Percentiles rank a stretch among this genome's conserved stretches.
These are phyloP conservation scores for Erithacus rubecula DNA, from an alignment of 2,797 vertebrate genomes.

Conservation along the genomic window DNA sequence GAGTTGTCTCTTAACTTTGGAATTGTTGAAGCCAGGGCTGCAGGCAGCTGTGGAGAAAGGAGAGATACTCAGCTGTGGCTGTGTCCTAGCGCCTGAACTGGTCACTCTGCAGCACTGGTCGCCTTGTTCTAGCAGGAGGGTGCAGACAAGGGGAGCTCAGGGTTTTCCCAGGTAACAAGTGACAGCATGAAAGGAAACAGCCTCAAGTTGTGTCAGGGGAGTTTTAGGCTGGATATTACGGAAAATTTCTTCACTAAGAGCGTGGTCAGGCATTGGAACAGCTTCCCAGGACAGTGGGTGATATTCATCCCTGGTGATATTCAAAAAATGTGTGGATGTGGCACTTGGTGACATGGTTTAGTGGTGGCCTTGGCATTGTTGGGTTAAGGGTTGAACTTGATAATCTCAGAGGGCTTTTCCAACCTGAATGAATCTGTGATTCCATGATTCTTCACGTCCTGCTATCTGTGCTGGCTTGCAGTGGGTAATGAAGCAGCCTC, in stretches of 20 bases:
- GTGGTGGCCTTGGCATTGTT: not conserved
- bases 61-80: not conserved
- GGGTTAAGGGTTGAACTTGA: not conserved
- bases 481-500: not conserved
- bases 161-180: not conserved
- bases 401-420: not conserved
- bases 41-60: not conserved
- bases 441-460: not conserved
- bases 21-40: not conserved
- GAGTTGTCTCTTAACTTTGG: not conserved
- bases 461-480: not conserved
- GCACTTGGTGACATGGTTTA: not conserved
- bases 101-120: not conserved
- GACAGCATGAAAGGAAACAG: not conserved
- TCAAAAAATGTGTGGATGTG: not conserved
- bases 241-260: not conserved
- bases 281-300: not conserved
- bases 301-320: too few relatives aligned
- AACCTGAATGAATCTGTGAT: not conserved
- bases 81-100: not conserved
- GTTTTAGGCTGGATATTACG: not conserved
- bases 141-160: accelerated
- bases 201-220: not conserved
- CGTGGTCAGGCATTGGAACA: not conserved
- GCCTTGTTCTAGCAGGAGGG: not conserved